phyloP scores from a whole-genome alignment of 2,113 vertebrate species.

The Seriola rivoliana region DNA sequence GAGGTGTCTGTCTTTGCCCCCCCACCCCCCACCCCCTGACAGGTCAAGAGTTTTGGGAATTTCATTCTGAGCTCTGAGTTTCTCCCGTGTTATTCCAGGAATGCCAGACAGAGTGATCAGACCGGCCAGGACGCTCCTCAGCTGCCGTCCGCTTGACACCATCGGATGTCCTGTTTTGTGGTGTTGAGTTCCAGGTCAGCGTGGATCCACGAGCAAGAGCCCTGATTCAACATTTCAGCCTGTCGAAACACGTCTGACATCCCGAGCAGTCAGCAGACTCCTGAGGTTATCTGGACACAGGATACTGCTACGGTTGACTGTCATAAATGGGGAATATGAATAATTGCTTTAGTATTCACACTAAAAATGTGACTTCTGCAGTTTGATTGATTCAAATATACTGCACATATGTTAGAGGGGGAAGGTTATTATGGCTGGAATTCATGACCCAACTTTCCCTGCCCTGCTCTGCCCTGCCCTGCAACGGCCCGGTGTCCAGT shows the following conservation, averaged over 20 bases:
- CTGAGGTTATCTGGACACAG: conserved; percentile 41
- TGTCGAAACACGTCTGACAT: conserved; percentile 52
- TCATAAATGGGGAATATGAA: conserved; percentile 1
- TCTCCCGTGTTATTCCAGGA: conserved; percentile 66
- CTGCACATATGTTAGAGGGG: not conserved
- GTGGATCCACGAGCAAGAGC: conserved; percentile 45
- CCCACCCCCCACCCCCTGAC: conserved; percentile 18
- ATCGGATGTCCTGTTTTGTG: conserved; percentile 73
- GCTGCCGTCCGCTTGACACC: conserved; percentile 69
- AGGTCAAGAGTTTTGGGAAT: conserved; percentile 62
- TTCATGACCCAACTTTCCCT: not conserved
- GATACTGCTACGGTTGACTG: conserved; percentile 7
- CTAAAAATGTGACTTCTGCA: conserved; percentile 16
- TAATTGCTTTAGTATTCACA: not conserved
- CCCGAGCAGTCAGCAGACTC: conserved; percentile 60
- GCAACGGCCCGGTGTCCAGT: conserved; percentile 1
- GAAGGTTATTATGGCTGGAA: not conserved
- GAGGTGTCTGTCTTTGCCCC: conserved; percentile 36
- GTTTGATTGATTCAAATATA: conserved; percentile 10
- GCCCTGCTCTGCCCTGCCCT: not conserved
- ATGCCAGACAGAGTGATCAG: conserved; percentile 61
- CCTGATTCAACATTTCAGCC: conserved; percentile 56
- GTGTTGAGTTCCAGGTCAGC: conserved; percentile 76
- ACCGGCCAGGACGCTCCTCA: conserved; percentile 57
- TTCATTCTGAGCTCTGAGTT: conserved; percentile 36